Evolutionary conservation across 1,140 invertebrate genomes (phyloP).

Genomic region (Megalonaias nervosa): DNA sequence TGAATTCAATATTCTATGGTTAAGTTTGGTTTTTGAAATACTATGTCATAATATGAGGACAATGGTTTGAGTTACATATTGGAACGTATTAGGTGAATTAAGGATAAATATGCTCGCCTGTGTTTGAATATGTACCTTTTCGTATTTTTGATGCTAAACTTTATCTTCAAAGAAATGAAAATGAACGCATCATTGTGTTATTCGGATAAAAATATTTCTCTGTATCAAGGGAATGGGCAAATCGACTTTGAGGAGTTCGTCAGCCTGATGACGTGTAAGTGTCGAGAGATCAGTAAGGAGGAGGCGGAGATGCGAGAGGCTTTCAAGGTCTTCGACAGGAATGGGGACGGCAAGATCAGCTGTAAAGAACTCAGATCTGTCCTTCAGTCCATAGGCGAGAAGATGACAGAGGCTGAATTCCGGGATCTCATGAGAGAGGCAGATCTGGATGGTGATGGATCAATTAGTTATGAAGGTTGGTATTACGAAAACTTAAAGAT

Average conservation of each 20-base stretch:
- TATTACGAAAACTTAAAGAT: background rate
- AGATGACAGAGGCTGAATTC: slow-evolving; percentile 89
- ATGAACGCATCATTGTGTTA: too few species aligned
- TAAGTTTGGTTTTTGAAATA: too few species aligned
- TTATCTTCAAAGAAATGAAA: too few species aligned
- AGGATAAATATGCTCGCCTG: too few species aligned
- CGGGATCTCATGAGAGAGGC: slow-evolving; percentile 89
- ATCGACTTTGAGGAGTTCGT: slow-evolving; percentile 41
- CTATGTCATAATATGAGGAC: too few species aligned
- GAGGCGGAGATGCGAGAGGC: slow-evolving; percentile 91
- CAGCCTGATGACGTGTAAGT: slow-evolving; percentile 21
- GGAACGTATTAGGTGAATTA: too few species aligned
- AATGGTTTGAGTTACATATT: too few species aligned
- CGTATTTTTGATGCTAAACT: too few species aligned
- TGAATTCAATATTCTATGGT: too few species aligned
- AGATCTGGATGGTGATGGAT: slow-evolving; percentile 17
- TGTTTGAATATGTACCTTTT: too few species aligned
- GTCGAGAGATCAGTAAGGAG: slow-evolving; percentile 2
- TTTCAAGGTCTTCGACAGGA: slow-evolving; percentile 98
- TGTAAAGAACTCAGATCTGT: slow-evolving; percentile 73
- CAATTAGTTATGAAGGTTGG: slow-evolving; percentile 10
- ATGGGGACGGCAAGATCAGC: slow-evolving; percentile 85
- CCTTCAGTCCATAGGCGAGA: slow-evolving; percentile 93
- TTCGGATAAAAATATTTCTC: background rate
- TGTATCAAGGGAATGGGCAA: slow-evolving; percentile 32